Conservation (phyloP, 2,113 vertebrate species). For the Galemys pyrenaicus region DNA sequence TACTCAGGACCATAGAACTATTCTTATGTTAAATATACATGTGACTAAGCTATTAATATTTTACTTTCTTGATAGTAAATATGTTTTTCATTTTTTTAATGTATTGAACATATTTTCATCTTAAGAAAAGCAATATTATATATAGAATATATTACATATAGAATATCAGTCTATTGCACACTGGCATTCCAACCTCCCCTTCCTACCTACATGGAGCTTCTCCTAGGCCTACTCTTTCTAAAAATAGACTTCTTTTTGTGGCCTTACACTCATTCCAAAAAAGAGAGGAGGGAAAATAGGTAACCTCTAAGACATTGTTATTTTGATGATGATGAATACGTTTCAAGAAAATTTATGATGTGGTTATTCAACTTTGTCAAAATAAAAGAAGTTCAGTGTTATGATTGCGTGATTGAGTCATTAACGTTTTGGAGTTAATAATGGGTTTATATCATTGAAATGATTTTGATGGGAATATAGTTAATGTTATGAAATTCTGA, state of each 20-base stretch:
- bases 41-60: not conserved
- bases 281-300: not conserved
- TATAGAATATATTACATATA: not conserved
- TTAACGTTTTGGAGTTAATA: conserved; percentile 2
- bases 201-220: not conserved
- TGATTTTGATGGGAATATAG: conserved; percentile 50
- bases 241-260: not conserved
- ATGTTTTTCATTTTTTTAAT: not conserved
- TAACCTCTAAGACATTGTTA: not conserved
- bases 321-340: not conserved
- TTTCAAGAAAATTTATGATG: not conserved
- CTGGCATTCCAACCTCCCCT: not conserved
- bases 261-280: not conserved
- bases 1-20: not conserved
- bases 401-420: not conserved
- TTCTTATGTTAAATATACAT: not conserved
- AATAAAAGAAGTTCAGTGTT: not conserved
- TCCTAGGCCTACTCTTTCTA: not conserved
- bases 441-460: not conserved
- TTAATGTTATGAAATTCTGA: conserved; percentile 31
- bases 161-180: not conserved
- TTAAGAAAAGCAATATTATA: not conserved
- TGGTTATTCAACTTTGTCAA: conserved; percentile 2
- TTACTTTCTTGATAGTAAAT: conserved; percentile 18
- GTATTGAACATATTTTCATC: not conserved